These are phyloP conservation scores for Meteorus sp. DNA, from an alignment of 1,140 invertebrate species.

Conservation along the genomic window DNA sequence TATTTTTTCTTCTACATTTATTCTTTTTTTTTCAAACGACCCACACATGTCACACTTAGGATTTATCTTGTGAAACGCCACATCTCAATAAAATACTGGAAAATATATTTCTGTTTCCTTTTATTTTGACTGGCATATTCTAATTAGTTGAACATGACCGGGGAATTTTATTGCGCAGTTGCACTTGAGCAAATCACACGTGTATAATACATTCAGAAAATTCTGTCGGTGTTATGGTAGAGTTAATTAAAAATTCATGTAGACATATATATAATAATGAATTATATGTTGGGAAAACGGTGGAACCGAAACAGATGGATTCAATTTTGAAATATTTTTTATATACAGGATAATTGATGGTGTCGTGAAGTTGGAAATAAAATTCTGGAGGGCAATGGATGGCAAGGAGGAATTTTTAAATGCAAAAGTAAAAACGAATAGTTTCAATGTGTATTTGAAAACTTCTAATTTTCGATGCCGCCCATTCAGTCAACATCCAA, in stretches of 20 bases:
- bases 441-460: no score
- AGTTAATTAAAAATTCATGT: not conserved
- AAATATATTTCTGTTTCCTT: not conserved
- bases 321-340: no score
- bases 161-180: conserved; percentile 28
- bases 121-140: conserved; percentile 19
- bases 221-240: not conserved
- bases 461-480: no score
- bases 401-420: no score
- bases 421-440: no score
- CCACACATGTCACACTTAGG: conserved; percentile 15
- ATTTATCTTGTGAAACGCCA: conserved; percentile 19
- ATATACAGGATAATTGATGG: no score
- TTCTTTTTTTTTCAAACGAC: conserved; percentile 4
- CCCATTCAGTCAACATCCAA: no score
- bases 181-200: not conserved
- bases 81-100: not conserved
- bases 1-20: conserved; percentile 1
- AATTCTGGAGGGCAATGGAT: no score
- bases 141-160: conserved; percentile 28
- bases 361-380: no score
- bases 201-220: not conserved
- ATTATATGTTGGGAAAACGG: no score
- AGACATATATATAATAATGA: not conserved
- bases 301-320: no score